Evolutionary conservation across 92 coral and sea anemone genomes (phyloP).

Genomic region (Porites rus): DNA sequence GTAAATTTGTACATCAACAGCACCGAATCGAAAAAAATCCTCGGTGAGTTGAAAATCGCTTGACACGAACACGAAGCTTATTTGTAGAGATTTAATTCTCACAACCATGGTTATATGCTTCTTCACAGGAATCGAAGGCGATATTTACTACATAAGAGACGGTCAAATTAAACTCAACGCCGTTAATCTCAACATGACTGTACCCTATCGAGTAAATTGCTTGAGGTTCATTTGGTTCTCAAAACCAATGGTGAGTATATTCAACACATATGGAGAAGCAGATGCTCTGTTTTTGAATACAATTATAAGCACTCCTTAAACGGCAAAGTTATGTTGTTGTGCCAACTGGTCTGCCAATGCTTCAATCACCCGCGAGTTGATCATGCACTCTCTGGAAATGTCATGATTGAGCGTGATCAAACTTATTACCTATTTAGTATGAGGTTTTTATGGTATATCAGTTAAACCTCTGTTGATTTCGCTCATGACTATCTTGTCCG

Average conservation of each 20-base stretch:
- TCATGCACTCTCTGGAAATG: background rate
- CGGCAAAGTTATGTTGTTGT: background rate
- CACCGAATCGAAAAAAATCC: constrained; percentile 88
- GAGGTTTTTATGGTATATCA: background rate
- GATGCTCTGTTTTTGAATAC: background rate
- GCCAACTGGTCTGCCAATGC: background rate
- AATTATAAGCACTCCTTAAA: background rate
- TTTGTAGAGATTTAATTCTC: constrained; percentile 2
- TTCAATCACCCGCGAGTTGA: background rate
- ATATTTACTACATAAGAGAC: constrained; percentile 78
- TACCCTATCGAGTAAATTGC: constrained; percentile 83
- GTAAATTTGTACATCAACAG: constrained; percentile 86
- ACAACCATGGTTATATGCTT: background rate
- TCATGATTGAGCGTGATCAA: background rate
- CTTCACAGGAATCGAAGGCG: constrained; percentile 76
- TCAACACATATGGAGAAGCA: background rate
- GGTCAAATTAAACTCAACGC: constrained; percentile 82
- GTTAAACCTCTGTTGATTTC: background rate
- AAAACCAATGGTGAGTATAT: constrained; percentile 10
- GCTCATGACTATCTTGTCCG: background rate
- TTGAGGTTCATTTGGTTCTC: constrained; percentile 86
- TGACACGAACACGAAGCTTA: background rate
- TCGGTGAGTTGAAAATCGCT: constrained; percentile 83
- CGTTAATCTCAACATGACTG: constrained; percentile 72
- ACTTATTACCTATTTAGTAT: background rate